Percentiles rank a stretch among this genome's conserved stretches.
These are phyloP conservation scores for Sebastes umbrosus DNA, from an alignment of 2,797 vertebrate genomes.

Conservation along the genomic window DNA sequence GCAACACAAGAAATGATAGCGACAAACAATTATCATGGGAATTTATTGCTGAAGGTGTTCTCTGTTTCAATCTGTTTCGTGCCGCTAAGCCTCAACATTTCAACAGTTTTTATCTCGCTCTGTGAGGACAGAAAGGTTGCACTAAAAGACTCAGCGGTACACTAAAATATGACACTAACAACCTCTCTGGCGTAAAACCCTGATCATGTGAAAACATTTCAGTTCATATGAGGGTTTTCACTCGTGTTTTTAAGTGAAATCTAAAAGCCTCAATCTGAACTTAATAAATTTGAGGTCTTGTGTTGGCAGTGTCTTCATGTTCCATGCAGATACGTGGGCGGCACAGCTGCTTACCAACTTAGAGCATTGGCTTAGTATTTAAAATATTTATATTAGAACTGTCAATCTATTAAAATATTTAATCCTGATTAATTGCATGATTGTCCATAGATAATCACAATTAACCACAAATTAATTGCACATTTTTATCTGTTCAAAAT, in stretches of 20 bases:
- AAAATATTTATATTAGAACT: rapidly evolving
- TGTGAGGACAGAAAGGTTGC: background rate
- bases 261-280: background rate
- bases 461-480: too few species aligned
- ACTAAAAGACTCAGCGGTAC: too few species aligned
- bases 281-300: background rate
- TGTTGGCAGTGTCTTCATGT: background rate
- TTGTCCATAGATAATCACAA: too few species aligned
- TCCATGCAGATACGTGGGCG: background rate
- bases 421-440: too few species aligned
- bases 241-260: background rate
- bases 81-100: background rate
- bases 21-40: background rate
- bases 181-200: too few species aligned
- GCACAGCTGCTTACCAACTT: background rate
- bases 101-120: background rate
- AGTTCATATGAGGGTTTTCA: background rate
- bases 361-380: background rate
- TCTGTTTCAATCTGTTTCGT: background rate
- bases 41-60: background rate
- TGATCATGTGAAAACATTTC: too few species aligned
- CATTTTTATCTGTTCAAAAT: too few species aligned
- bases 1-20: background rate
- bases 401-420: too few species aligned
- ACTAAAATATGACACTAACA: too few species aligned